phyloP scores from a whole-genome alignment of 2,888 invertebrate species.

The Blomia tropicalis region DNA sequence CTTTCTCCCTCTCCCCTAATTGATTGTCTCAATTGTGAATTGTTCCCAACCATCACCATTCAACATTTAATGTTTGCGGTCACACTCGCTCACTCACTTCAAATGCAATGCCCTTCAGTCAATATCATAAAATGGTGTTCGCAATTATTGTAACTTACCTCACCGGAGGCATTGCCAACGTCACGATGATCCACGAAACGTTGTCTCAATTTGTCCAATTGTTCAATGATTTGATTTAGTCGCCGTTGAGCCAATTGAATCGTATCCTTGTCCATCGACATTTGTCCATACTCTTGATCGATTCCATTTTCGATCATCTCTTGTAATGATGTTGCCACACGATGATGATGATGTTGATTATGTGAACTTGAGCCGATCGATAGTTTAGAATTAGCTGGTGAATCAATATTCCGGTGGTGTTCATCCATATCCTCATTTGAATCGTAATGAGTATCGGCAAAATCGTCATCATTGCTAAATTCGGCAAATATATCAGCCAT shows the following conservation, averaged over 20 bases:
- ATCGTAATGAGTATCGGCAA: background rate
- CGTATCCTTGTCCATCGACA: background rate
- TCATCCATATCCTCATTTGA: background rate
- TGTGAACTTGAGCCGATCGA: background rate
- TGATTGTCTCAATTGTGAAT: too few relatives aligned
- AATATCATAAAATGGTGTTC: too few relatives aligned
- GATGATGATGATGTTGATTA: too few relatives aligned
- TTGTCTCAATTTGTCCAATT: conserved; percentile 19
- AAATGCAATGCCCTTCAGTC: too few relatives aligned
- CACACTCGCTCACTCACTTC: too few relatives aligned
- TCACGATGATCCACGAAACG: too few relatives aligned
- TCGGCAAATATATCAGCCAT: background rate
- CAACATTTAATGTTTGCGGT: too few relatives aligned
- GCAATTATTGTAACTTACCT: too few relatives aligned
- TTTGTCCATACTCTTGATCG: background rate
- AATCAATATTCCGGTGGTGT: background rate
- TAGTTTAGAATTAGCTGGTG: background rate
- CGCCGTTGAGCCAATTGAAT: conserved; percentile 8
- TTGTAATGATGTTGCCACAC: background rate
- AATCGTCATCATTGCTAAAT: background rate
- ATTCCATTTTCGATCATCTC: background rate
- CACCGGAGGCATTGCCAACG: too few relatives aligned
- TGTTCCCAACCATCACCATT: too few relatives aligned
- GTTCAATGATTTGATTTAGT: conserved; percentile 21
- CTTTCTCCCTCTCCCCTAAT: too few relatives aligned